Percentiles rank a stretch among this genome's conserved stretches.
phyloP scores from a whole-genome alignment of 2,797 vertebrate species.

The Harpagifer antarcticus region DNA sequence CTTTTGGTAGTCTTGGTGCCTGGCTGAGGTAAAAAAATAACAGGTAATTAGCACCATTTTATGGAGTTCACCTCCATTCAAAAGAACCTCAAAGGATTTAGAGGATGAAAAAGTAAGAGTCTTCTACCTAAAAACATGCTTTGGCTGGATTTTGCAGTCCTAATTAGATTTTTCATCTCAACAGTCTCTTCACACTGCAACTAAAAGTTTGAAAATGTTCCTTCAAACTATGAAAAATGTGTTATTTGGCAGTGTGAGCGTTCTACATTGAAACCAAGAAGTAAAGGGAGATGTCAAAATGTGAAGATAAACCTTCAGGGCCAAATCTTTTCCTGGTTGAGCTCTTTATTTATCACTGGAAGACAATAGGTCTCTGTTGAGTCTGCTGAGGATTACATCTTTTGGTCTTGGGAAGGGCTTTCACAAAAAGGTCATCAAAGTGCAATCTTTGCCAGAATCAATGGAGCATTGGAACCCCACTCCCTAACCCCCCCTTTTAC shows the following conservation, averaged over 20 bases:
- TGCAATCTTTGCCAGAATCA: constrained; percentile 25
- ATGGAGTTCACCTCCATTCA: constrained; percentile 29
- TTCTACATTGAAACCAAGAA: constrained; percentile 15
- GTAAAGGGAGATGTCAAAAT: constrained; percentile 36
- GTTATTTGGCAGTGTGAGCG: constrained; percentile 30
- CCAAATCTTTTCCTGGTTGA: constrained; percentile 36
- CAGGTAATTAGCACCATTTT: constrained; percentile 82
- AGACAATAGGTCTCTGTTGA: constrained; percentile 24
- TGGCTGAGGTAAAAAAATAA: constrained; percentile 81
- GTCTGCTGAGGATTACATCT: constrained; percentile 44
- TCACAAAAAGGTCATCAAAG: constrained; percentile 44
- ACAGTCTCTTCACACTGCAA: constrained; percentile 6
- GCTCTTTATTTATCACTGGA: constrained; percentile 44
- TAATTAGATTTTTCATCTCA: not conserved
- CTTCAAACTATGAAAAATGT: constrained; percentile 38
- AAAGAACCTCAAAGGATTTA: not conserved
- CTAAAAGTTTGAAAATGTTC: constrained; percentile 32
- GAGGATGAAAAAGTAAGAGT: not conserved
- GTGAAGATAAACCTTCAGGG: constrained; percentile 51
- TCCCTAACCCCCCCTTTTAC: not conserved
- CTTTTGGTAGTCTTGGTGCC: constrained; percentile 91
- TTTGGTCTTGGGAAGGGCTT: constrained; percentile 36
- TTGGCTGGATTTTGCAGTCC: constrained; percentile 2
- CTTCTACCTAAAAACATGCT: not conserved
- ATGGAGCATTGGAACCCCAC: constrained; percentile 1